Percentiles rank a stretch among this genome's conserved stretches.
These are phyloP conservation scores for Brassicogethes aeneus DNA, from an alignment of 2,888 invertebrate genomes.

Conservation along the genomic window DNA sequence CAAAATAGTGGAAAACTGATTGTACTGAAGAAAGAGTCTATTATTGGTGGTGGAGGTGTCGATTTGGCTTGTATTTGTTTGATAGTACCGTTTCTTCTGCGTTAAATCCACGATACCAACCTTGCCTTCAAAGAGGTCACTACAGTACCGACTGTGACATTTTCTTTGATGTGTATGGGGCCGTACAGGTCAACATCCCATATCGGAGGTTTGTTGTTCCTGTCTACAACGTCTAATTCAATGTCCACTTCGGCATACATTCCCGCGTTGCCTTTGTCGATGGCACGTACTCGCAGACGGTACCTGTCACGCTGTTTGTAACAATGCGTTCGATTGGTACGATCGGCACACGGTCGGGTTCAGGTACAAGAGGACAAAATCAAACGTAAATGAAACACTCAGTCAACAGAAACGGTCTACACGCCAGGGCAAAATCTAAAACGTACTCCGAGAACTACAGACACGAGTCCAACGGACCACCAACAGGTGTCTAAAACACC, in stretches of 20 bases:
- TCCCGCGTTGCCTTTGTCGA: conserved; percentile 88
- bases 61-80: background rate
- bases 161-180: conserved; percentile 97
- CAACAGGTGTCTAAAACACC: no score
- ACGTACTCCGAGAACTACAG: no score
- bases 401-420: conserved; percentile 34
- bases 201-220: conserved; percentile 96
- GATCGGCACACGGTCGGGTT: conserved; percentile 55
- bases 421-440: no score
- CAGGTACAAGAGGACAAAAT: conserved; percentile 45
- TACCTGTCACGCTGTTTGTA: conserved; percentile 82
- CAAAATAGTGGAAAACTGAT: no score
- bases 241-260: conserved; percentile 94
- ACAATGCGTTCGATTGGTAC: no score
- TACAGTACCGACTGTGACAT: conserved; percentile 98
- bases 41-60: no score
- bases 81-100: conserved; percentile 23
- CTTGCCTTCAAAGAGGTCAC: conserved; percentile 97
- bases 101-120: conserved; percentile 73
- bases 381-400: conserved; percentile 33
- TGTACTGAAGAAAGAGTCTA: no score
- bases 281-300: conserved; percentile 92
- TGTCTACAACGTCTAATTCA: conserved; percentile 96
- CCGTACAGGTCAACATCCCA: conserved; percentile 94
- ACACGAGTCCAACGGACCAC: conserved; percentile 24